Evolutionary conservation across 1,140 invertebrate genomes (phyloP), one percentile per base, ranked within the genome.

Genomic region (Heliconius himera): DNA sequence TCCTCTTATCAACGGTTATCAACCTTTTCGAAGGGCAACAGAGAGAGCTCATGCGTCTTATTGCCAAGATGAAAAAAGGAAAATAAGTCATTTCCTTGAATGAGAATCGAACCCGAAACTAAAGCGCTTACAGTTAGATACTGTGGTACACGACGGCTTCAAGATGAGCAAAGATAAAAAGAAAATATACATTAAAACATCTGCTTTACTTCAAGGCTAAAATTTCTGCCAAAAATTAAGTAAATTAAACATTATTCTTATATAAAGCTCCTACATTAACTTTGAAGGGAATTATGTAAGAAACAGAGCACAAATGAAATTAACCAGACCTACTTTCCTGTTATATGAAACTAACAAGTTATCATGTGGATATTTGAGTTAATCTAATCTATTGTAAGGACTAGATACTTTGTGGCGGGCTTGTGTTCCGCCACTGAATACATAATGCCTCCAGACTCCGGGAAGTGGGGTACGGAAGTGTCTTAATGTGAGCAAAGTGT

Each of bases 231-330:
- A 66, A 29, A 66, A 66, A 66, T 66, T 66, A 66, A 66, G 22
- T 66, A 66, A 66, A 66, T 66, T 66, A 66, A 66, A 66, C 60
- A 66, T 66, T 66, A 66, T 29, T 66, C 60, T 66, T 66, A 66
- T 26, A 66, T 66, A 66, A 66, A 8, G 22, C 22, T 29, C n/a
- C 9, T 26, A 26, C 26, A 66, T 66, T 56, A 29, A 22, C 60
- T 66, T 29, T 22, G 60, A 13, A 66, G 60, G 26, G 16, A 29
- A 26, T 29, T 66, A 29, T 66, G 9, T 29, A 66, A 66, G 60
- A 26, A 66, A 26, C 60, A 29, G 60, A 66, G 60, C 22, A 22
- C 54, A 66, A n/a, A 66, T 29, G 13, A 66, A 13, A 66, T 66
- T 66, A 66, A 29, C 60, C 60, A 66, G 60, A 66, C 51, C 41